phyloP scores from a whole-genome alignment of 1,140 invertebrate genomes.

The Eurosta solidaginis region DNA sequence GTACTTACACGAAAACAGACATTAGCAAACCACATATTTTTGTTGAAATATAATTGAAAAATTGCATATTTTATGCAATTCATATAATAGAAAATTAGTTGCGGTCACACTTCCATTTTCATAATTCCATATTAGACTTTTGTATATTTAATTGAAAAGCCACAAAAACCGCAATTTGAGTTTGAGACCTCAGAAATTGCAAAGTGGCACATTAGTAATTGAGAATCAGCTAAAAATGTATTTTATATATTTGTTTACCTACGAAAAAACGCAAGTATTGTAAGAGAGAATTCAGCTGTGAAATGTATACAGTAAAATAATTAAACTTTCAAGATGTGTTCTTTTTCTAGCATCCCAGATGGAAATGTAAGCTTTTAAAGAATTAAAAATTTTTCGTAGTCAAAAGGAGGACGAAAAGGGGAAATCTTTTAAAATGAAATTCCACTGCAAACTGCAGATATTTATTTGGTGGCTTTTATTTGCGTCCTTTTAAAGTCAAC shows the following conservation, averaged over 20 bases:
- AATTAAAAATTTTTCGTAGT: too few relatives aligned
- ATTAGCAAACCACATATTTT: background rate
- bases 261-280: too few relatives aligned
- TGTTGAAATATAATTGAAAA: too few relatives aligned
- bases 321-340: background rate
- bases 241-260: background rate
- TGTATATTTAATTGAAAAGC: background rate
- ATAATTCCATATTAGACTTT: background rate
- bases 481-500: too few relatives aligned
- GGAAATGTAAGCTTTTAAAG: too few relatives aligned
- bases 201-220: background rate
- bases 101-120: background rate
- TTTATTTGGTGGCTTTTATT: too few relatives aligned
- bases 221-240: background rate
- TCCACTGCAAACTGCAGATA: too few relatives aligned
- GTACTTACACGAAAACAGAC: too few relatives aligned
- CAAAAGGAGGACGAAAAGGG: too few relatives aligned
- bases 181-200: background rate
- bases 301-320: background rate
- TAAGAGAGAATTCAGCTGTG: background rate
- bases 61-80: background rate
- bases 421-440: too few relatives aligned
- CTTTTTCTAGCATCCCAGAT: too few relatives aligned
- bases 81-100: background rate
- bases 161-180: background rate